These are phyloP conservation scores for Limnephilus marmoratus DNA, from an alignment of 2,888 invertebrate species.

Conservation along the genomic window DNA sequence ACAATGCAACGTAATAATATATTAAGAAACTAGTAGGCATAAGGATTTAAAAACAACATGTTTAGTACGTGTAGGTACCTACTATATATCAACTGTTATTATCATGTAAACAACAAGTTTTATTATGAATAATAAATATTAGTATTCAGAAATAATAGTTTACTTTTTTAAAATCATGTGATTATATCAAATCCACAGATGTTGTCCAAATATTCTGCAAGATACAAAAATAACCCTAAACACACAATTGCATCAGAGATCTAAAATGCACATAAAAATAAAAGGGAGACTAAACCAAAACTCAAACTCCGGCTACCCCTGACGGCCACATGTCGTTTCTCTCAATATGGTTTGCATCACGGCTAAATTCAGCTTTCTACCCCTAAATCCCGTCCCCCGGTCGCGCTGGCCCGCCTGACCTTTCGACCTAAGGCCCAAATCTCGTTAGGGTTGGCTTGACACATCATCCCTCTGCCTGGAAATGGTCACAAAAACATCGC, in stretches of 20 bases:
- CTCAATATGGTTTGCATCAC: conserved; percentile 74
- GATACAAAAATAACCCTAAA: not conserved
- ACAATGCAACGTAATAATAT: too few relatives aligned
- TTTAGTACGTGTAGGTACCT: too few relatives aligned
- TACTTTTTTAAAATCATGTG: not conserved
- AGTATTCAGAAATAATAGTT: not conserved
- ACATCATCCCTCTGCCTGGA: conserved; percentile 33
- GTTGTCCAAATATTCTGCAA: not conserved
- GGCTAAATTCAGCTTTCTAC: conserved; percentile 56
- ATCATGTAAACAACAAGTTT: too few relatives aligned
- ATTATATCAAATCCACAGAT: not conserved
- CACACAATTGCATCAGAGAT: not conserved
- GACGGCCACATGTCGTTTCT: conserved; percentile 71
- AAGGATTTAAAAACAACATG: too few relatives aligned
- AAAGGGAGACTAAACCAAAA: not conserved
- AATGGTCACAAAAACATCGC: conserved; percentile 43
- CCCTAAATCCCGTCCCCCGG: conserved; percentile 44
- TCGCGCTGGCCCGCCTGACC: conserved; percentile 41
- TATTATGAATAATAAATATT: too few relatives aligned
- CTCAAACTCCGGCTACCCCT: conserved; percentile 65
- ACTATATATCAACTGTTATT: too few relatives aligned
- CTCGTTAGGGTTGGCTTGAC: conserved; percentile 58
- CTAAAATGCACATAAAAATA: not conserved
- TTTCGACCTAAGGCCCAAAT: conserved; percentile 53
- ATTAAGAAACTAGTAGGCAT: too few relatives aligned